Evolutionary conservation across 2,888 invertebrate species (phyloP), one percentile per base, ranked within the genome.

Genomic region (Muschampia plurimacula): DNA sequence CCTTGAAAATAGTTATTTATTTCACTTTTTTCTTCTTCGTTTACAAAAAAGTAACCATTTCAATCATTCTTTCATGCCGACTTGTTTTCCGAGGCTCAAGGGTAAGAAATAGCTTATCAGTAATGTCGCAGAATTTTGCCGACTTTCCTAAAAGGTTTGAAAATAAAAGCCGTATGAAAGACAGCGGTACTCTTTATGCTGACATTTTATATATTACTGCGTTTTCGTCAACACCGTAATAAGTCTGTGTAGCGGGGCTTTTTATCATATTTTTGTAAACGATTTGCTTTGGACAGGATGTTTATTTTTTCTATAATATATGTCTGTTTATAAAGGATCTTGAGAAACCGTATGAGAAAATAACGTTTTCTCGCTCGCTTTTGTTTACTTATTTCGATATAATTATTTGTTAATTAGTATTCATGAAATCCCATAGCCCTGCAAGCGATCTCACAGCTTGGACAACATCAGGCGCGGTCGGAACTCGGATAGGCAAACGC

Each of bases 131-230:
- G 65, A 62, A 67, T 66, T 64, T 74, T 55, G 15, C 73, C 32
- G 67, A 72, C 72, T 73, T 75, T 67, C 67, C 55, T 64, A 28
- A 64, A 55, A 75, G 77, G 73, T 80, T 80, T 76, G 73, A 75
- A 78, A 80, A 79, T 80, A 80, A 79, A 79, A 77, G 74, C 72
- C 55, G 68, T 73, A 76, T 79, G 77, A 81, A 78, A 78, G 77
- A 73, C 76, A 78, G 76, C 52, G n/a, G 13, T 28, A 44, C 41
- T 59, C 46, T 59, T 68, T 60, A 8, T 41, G n/a, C n/a, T 67
- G 36, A 64, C 64, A 46, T 64, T 46, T 64, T 28, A 46, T 67
- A 41, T 41, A 39, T 39, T 12, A 22, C 13, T 63, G 69, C 22
- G 39, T 69, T 69, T 69, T n/a, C 22, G 46, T 36, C 15, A 39